Evolutionary conservation across 2,797 vertebrate genomes (phyloP).

Genomic region (Amblyraja radiata): DNA sequence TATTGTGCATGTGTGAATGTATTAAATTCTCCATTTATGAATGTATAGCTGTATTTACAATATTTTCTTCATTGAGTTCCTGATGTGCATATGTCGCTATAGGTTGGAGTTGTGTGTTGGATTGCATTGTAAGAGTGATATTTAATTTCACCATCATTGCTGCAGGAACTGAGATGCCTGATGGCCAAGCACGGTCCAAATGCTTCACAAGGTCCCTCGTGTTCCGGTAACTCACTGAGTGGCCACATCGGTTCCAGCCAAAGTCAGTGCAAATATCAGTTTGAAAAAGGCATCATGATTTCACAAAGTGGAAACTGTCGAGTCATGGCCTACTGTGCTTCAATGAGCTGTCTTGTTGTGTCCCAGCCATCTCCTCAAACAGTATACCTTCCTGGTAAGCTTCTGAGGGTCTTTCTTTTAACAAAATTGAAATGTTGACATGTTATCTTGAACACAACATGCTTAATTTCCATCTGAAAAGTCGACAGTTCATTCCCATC

Average conservation of each 20-base stretch:
- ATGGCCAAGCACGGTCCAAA: conserved; percentile 55
- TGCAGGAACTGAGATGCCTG: conserved; percentile 72
- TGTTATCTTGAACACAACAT: background rate
- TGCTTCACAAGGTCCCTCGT: conserved; percentile 45
- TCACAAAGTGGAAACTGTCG: conserved; percentile 78
- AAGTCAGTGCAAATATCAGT: conserved; percentile 63
- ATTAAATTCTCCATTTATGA: background rate
- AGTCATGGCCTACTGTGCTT: conserved; percentile 75
- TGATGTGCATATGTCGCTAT: background rate
- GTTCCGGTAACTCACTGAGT: conserved; percentile 42
- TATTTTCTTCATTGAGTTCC: background rate
- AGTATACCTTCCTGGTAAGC: conserved; percentile 77
- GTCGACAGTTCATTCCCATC: too few species aligned
- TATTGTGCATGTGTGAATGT: background rate
- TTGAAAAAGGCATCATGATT: conserved; percentile 73
- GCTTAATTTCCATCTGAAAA: too few species aligned
- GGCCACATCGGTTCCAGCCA: conserved; percentile 54
- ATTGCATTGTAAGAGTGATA: background rate
- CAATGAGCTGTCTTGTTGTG: conserved; percentile 76
- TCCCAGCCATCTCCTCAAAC: conserved; percentile 84
- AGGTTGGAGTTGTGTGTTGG: background rate
- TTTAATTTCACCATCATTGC: background rate
- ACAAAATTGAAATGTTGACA: background rate
- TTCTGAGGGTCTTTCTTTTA: background rate
- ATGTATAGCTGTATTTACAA: background rate